A percentile compares a stretch with the other conserved stretches of the same genome.
Evolutionary conservation across 1,140 invertebrate genomes (phyloP).

Genomic region (Heterodera carotae): DNA sequence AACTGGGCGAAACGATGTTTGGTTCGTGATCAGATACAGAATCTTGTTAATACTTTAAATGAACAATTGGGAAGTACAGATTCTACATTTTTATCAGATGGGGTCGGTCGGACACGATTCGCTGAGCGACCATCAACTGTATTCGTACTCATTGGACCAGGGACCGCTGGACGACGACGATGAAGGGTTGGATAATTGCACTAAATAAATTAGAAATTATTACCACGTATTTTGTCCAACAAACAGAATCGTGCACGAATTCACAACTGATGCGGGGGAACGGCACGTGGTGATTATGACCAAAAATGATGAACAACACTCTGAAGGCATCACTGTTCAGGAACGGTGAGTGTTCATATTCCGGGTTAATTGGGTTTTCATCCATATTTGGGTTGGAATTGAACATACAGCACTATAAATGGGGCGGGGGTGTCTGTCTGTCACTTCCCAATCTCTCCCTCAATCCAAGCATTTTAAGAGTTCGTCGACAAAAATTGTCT

Average conservation of each 20-base stretch:
- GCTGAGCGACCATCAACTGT: conserved; percentile 9
- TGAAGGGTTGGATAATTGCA: conserved; percentile 1
- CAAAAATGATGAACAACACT: conserved; percentile 3
- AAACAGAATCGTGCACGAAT: conserved; percentile 25
- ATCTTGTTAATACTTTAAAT: too few relatives aligned
- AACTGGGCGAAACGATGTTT: too few relatives aligned
- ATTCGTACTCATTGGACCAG: conserved; percentile 17
- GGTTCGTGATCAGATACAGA: too few relatives aligned
- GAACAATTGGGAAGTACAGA: too few relatives aligned
- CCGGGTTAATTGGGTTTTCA: too few relatives aligned
- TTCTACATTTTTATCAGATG: background rate
- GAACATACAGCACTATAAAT: too few relatives aligned
- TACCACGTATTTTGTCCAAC: too few relatives aligned
- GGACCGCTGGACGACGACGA: conserved; percentile 22
- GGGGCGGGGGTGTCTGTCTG: too few relatives aligned
- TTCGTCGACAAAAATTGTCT: conserved; percentile 29
- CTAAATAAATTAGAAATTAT: background rate
- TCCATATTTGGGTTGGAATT: too few relatives aligned
- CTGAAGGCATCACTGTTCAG: conserved; percentile 6
- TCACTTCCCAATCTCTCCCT: too few relatives aligned
- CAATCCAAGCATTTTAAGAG: conserved; percentile 2
- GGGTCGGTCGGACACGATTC: conserved; percentile 10
- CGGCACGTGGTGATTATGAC: conserved; percentile 31
- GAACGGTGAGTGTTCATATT: conserved; percentile 12
- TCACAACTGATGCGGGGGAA: conserved; percentile 22